Evolutionary conservation across 2,113 vertebrate genomes (phyloP), one percentile per base, ranked within the genome.

Genomic region (Gobiocypris rarus): DNA sequence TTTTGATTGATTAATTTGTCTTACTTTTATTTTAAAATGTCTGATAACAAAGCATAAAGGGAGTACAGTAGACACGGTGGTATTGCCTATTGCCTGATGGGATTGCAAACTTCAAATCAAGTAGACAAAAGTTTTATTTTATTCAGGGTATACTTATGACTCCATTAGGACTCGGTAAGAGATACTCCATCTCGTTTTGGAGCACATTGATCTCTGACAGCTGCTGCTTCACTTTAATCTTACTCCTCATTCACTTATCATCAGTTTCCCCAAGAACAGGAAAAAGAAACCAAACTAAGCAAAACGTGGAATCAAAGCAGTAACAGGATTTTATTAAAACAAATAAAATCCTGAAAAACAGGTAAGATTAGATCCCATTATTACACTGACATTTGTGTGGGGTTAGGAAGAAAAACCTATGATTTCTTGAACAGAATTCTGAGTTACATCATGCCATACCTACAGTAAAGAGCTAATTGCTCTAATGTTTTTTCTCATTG

Each of bases 141-240:
- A 93, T 93, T 91, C 91, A 22, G 83, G 86, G 88, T 93, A 90
- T 92, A 90, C 92, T 93, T 91, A 89, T 91, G 89, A 88, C 90
- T 88, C 89, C 84, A 84, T 89, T 75, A 86, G 89, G 91, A 90
- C 69, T 90, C 83, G 75, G 69, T 81, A 85, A 89, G 84, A 45
- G 45, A 86, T 77, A 81, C 14, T 58, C 83, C 67, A 82, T 85
- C 85, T 85, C 43, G 48, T 85, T 83, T 85, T 45, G 5, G 79
- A 81, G 87, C 83, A 67, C 70, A 70, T 89, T 85, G 48, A 90
- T 92, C 87, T 85, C 54, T 89, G 86, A 88, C 84, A 82, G 83
- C 87, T 90, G 87, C 77, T 5, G 54, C 70, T 82, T 31, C 19
- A 87, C 91, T 93, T 94, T 94, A 91, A 94, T 94, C 92, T 92